A percentile compares a stretch with the other conserved stretches of the same genome.
Conservation (phyloP, 2,888 invertebrate genomes). For the Aleiodes testaceus region DNA sequence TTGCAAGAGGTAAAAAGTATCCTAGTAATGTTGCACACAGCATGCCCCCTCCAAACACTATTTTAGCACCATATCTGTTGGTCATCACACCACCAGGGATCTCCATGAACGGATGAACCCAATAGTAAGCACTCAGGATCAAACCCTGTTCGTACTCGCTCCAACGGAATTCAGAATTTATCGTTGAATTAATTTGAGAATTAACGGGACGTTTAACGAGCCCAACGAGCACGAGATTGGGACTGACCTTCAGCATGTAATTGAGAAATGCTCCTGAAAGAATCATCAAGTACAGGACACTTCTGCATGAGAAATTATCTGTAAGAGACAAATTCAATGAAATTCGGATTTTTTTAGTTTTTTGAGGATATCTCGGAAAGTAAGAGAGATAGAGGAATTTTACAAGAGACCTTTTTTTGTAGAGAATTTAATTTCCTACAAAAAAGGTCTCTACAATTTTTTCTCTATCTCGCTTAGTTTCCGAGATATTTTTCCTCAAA, state of each 20-base stretch:
- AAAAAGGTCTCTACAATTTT: too few relatives aligned
- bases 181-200: not conserved
- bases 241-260: slow-evolving; percentile 79
- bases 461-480: too few relatives aligned
- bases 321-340: too few relatives aligned
- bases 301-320: slow-evolving; percentile 52
- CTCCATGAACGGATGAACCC: slow-evolving; percentile 82
- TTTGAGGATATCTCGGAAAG: too few relatives aligned
- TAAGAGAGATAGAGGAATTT: too few relatives aligned
- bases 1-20: slow-evolving; percentile 79
- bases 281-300: slow-evolving; percentile 77
- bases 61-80: slow-evolving; percentile 81
- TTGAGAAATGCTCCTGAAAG: slow-evolving; percentile 79
- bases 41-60: slow-evolving; percentile 81
- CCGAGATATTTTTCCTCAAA: too few relatives aligned
- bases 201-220: slow-evolving; percentile 72
- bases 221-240: slow-evolving; percentile 79
- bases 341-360: too few relatives aligned
- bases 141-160: slow-evolving; percentile 79
- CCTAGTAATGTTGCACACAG: slow-evolving; percentile 79
- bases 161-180: slow-evolving; percentile 72
- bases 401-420: too few relatives aligned
- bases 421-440: too few relatives aligned
- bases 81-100: slow-evolving; percentile 83
- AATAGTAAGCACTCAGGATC: slow-evolving; percentile 81